Conservation (phyloP, 2,888 invertebrate genomes). For the Macrosiphum euphorbiae region DNA sequence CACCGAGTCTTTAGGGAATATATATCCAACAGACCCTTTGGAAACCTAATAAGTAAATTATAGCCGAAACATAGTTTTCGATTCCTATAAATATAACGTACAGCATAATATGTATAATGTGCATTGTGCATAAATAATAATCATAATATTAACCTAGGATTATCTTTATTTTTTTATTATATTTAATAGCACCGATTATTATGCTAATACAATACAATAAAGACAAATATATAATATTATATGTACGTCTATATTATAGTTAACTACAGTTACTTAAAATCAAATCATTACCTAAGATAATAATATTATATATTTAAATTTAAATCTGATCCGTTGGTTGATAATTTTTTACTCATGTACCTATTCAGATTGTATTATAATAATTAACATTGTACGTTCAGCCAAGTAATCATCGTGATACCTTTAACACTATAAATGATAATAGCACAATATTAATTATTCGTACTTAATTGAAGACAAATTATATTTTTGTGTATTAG, state of each 20-base stretch:
- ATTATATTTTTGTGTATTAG: too few relatives aligned
- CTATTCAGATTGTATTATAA: too few relatives aligned
- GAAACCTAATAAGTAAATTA: constrained; percentile 6
- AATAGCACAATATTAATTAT: too few relatives aligned
- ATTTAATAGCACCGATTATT: background rate
- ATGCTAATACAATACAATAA: background rate
- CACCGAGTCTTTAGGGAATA: background rate
- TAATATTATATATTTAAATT: too few relatives aligned
- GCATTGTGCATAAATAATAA: background rate
- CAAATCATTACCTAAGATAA: too few relatives aligned
- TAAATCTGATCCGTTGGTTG: too few relatives aligned
- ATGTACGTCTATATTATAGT: too few relatives aligned
- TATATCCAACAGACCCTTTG: background rate
- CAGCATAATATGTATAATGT: background rate
- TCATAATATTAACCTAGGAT: background rate
- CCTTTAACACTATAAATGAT: too few relatives aligned
- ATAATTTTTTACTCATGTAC: too few relatives aligned
- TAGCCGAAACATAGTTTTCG: background rate
- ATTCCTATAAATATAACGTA: background rate
- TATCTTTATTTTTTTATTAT: background rate
- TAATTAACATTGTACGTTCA: too few relatives aligned
- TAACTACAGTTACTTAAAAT: background rate
- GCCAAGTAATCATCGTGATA: too few relatives aligned
- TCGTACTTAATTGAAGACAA: background rate
- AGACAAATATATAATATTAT: background rate